Evolutionary conservation across 2,888 invertebrate species (phyloP), one percentile per base, ranked within the genome.

Genomic region (Oscheius sp.): DNA sequence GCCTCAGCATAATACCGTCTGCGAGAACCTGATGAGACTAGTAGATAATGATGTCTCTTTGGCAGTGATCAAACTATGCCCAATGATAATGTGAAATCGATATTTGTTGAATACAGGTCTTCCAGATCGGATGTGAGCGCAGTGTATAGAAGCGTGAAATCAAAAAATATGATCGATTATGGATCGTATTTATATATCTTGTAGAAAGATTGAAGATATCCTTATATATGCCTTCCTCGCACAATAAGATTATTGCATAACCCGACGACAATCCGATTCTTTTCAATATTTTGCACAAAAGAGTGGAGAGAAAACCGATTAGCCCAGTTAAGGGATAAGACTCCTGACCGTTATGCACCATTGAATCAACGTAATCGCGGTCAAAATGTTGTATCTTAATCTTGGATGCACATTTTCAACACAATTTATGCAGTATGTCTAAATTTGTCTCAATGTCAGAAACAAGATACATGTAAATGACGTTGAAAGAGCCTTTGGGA

Each of bases 191-290:
- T 22, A 41, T 41, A 44, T 28, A 59, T 26, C 59, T 26, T 14
- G 14, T 30, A 6, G 26, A 30, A 41, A 59, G 14, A 0, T 38
- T 20, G 41, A 33, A 36, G 24, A 56, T 32, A 14, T 22, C 17
- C 59, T 41, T 28, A 59, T 26, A 59, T 59, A 41, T 44, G 30
- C 59, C 59, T 26, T 12, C 24, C 54, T 44, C 33, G 20, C 59
- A 59, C 59, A 59, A 59, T 59, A 24, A 59, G 59, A 41, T 59
- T 59, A 59, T 44, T 59, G 41, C 41, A 44, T 44, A 59, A 59
- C 41, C 26, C 41, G 44, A 26, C 14, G 28, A n/a, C n/a, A n/a
- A n/a, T n/a, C n/a, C 44, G 44, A 59, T 28, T 30, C 44, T 54
- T 12, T 20, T 30, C 26, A 44, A 24, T 44, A 24, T 41, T 22